Base-by-base conservation (phyloP, 2,113 vertebrate genomes). In the Centropus bengalensis region DNA sequence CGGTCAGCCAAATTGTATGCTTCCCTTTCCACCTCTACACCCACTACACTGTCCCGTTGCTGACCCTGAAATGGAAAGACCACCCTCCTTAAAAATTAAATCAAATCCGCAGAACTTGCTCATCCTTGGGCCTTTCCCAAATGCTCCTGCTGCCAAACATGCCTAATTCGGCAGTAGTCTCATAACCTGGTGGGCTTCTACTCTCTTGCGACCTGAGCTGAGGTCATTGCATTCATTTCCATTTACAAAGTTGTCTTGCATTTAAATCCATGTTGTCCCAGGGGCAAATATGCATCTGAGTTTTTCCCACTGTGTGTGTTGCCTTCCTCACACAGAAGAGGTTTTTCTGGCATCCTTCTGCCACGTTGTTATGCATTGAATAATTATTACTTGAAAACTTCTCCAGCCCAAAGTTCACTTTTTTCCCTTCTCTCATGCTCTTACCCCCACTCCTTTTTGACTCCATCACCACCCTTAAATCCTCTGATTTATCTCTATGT, bases 21-120 rank as follows among this genome's bases (percentile, higher is more conserved):
- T 96, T 96, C 95, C 94, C 88, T 91, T 88, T 89, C 82, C 84
- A 93, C 85, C 93, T 95, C 93, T 96, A 97, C 96, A 94, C 93
- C 93, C 94, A 96, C 75, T 77, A 44, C 44, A 67, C 69, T 96
- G 94, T 94, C 97, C 96, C 70, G 86, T 44, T 77, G 74, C 56
- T 98, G 97, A 98, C 96, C 97, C 66, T 90, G 95, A 58, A 84
- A 94, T 91, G 88, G 90, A 93, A 95, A 96, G 97, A 96, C 96
- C 95, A 96, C 95, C 93, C 95, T 97, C 82, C 84, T 92, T 93
- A 14, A 16, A 96, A 92, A 94, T 81, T 36, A 96, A 95, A 96
- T 93, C 77, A 94, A 86, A 86, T 91, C 67, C 54, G 81, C 86
- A 70, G 33, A 70, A 87, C 92, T 96, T 94, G 94, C 86, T 97